Percentiles rank a stretch among this genome's conserved stretches.
These are phyloP conservation scores for Aphelenchoides fujianensis DNA, from an alignment of 1,140 invertebrate genomes.

Conservation along the genomic window DNA sequence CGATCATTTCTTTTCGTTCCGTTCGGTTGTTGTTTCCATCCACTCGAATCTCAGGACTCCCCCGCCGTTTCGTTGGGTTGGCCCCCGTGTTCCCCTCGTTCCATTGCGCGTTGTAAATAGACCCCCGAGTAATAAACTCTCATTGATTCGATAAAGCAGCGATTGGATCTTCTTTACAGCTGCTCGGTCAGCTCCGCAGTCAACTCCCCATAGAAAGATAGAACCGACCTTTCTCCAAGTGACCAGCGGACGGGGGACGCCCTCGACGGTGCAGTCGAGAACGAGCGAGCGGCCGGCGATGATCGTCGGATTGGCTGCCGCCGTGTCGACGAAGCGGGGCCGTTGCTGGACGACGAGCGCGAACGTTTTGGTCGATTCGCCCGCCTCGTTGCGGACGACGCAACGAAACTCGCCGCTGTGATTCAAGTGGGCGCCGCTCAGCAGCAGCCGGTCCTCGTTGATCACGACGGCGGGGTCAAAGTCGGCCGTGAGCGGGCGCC, in stretches of 20 bases:
- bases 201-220: too few relatives aligned
- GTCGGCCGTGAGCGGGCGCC: conserved; percentile 28
- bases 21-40: too few relatives aligned
- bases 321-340: conserved; percentile 52
- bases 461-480: conserved; percentile 27
- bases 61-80: too few relatives aligned
- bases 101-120: conserved; percentile 1
- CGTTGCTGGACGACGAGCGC: conserved; percentile 63
- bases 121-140: neutral
- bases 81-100: too few relatives aligned
- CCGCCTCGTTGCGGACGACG: conserved; percentile 62
- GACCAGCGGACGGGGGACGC: conserved; percentile 65
- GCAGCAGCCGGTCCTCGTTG: conserved; percentile 1
- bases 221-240: conserved; percentile 63
- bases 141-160: too few relatives aligned
- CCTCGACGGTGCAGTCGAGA: conserved; percentile 65
- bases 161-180: too few relatives aligned
- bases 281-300: conserved; percentile 62
- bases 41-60: neutral
- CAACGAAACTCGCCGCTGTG: conserved; percentile 59
- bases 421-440: conserved; percentile 24
- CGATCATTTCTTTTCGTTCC: too few relatives aligned
- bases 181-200: too few relatives aligned
- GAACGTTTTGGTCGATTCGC: conserved; percentile 58
- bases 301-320: conserved; percentile 60